Base-by-base conservation (phyloP, 2,113 vertebrate genomes). In the Ia io region DNA sequence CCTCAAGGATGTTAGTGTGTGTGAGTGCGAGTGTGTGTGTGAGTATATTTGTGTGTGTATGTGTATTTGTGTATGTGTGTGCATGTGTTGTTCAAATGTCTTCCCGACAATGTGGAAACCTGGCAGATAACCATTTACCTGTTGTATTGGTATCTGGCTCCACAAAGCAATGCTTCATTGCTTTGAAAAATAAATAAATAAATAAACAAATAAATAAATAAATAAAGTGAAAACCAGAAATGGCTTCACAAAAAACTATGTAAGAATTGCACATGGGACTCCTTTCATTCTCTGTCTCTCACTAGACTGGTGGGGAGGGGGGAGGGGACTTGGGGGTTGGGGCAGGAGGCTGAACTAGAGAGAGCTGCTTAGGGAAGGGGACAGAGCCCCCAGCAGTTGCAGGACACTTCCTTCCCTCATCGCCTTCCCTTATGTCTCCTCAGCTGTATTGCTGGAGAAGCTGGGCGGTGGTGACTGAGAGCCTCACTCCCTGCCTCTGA, bases 161-260 rank as follows among this genome's bases (percentile, higher is more conserved):
- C 97, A 98, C 83, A 98, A 97, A 98, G 97, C 96, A 98, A 98
- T 91, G 93, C 95, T 97, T 98, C 93, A 96, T 98, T 97, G 96
- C 94, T 98, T 98, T 97, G 95, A 95, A 98, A 97, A 42, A 88
- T 98, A 98, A 97, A 98, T 97, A 96, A 97, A 98, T 95, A 94
- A 97, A 95, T 97, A 96, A 97, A 98, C 59, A 61, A 61, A 59
- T 96, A 97, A 98, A 98, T 95, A 97, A 97, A 97, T 97, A 96
- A 97, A 98, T 95, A 94, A 97, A 96, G 96, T 96, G 78, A 82
- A 96, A 93, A 95, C 92, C 89, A 96, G 94, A 98, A 98, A 97
- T 59, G 69, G 83, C 20, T 92, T 79, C 32, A 97, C 95, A 96
- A 97, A 97, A 95, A 97, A 80, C 3, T 20, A 5, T 4, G 9